A percentile compares a stretch with the other conserved stretches of the same genome.
phyloP scores from a whole-genome alignment of 1,140 invertebrate genomes.

The Rhagoletis pomonella region DNA sequence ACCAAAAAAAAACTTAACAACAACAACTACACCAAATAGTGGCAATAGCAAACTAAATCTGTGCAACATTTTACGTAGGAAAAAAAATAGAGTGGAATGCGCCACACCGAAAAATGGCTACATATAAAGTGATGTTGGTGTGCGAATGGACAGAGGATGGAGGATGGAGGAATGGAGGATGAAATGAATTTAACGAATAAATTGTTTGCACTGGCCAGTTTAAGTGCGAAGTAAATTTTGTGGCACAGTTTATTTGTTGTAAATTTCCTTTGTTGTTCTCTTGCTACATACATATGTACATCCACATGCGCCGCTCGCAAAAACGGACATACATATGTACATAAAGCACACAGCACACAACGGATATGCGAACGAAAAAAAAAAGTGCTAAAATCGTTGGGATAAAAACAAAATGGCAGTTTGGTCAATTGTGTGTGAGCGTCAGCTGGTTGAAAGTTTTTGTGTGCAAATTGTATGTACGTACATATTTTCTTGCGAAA shows the following conservation, averaged over 20 bases:
- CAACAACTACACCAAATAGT: constrained; percentile 7
- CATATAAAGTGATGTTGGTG: background rate
- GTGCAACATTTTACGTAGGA: background rate
- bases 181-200: background rate
- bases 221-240: constrained; percentile 37
- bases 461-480: too few relatives aligned
- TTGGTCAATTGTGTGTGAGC: constrained; percentile 31
- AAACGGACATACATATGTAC: background rate
- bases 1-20: background rate
- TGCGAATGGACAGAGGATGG: background rate
- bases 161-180: background rate
- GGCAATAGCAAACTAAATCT: constrained; percentile 38
- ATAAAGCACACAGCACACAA: background rate
- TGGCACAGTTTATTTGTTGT: constrained; percentile 15
- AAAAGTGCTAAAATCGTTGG: background rate
- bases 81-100: background rate
- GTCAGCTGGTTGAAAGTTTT: background rate
- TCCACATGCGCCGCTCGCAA: background rate
- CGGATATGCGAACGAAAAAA: background rate
- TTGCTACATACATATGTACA: background rate
- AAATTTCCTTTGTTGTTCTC: background rate
- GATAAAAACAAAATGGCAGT: constrained; percentile 14
- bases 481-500: too few relatives aligned
- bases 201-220: constrained; percentile 30
- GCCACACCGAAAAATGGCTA: constrained; percentile 17